Evolutionary conservation across 2,113 vertebrate genomes (phyloP).

Genomic region (Hylia prasina): DNA sequence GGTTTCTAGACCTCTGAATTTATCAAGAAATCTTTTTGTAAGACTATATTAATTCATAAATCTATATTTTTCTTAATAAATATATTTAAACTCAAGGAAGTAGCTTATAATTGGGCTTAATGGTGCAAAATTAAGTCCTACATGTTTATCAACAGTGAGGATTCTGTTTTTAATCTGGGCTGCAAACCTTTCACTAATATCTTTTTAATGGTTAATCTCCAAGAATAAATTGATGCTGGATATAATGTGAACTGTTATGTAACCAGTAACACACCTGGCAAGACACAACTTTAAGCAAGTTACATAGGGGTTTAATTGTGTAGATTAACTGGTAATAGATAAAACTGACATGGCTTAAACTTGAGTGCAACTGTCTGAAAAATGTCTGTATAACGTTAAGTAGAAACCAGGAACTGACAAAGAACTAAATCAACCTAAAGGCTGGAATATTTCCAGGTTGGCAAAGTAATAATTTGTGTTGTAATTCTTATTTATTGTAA

Average conservation of each 20-base stretch:
- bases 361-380: not conserved
- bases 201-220: not conserved
- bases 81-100: not conserved
- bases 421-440: not conserved
- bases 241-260: not conserved
- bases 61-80: not conserved
- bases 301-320: not conserved
- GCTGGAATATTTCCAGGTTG: not conserved
- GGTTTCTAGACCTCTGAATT: not conserved
- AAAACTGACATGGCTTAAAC: not conserved
- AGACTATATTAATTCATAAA: not conserved
- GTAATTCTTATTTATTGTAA: slow-evolving; percentile 19
- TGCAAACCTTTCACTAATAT: not conserved
- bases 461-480: not conserved
- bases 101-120: not conserved
- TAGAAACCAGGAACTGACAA: not conserved
- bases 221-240: not conserved
- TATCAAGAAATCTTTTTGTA: not conserved
- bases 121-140: not conserved
- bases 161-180: not conserved
- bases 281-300: not conserved
- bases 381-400: not conserved
- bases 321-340: not conserved
- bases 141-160: not conserved
- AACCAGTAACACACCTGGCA: not conserved